phyloP scores from a whole-genome alignment of 2,113 vertebrate species.

The Ptilonorhynchus violaceus region DNA sequence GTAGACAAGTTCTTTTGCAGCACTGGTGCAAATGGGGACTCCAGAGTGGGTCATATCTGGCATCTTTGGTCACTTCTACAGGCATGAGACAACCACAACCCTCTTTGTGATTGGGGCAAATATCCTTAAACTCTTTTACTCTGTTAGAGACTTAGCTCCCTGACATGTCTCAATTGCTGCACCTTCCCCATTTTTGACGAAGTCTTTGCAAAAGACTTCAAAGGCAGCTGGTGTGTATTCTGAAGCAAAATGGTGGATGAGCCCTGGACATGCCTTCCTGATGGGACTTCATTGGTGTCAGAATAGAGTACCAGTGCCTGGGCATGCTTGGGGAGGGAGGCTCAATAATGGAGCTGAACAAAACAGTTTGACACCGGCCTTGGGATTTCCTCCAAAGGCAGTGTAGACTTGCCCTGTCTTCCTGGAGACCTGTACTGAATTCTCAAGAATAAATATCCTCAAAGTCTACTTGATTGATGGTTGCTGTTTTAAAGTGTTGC shows the following conservation, averaged over 20 bases:
- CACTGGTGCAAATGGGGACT: background rate
- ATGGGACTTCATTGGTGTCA: background rate
- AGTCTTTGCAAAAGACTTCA: background rate
- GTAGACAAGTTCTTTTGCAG: background rate
- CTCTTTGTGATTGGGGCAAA: background rate
- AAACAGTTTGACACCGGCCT: background rate
- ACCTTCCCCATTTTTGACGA: background rate
- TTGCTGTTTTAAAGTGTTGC: background rate
- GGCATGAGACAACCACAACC: background rate
- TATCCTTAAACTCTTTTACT: background rate
- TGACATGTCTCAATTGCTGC: rapidly evolving
- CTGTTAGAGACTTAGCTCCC: background rate
- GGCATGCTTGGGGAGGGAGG: background rate
- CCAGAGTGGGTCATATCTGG: background rate
- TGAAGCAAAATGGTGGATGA: background rate
- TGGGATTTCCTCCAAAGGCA: background rate
- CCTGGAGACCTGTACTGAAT: background rate
- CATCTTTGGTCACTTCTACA: background rate
- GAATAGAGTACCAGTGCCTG: background rate
- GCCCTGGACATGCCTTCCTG: background rate
- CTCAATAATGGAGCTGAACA: background rate
- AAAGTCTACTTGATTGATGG: background rate
- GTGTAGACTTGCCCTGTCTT: background rate
- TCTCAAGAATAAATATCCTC: background rate
- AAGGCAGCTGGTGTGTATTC: background rate